These are phyloP conservation scores for Rhinolophus ferrumequinum DNA, from an alignment of 2,113 vertebrate genomes.

Conservation along the genomic window DNA sequence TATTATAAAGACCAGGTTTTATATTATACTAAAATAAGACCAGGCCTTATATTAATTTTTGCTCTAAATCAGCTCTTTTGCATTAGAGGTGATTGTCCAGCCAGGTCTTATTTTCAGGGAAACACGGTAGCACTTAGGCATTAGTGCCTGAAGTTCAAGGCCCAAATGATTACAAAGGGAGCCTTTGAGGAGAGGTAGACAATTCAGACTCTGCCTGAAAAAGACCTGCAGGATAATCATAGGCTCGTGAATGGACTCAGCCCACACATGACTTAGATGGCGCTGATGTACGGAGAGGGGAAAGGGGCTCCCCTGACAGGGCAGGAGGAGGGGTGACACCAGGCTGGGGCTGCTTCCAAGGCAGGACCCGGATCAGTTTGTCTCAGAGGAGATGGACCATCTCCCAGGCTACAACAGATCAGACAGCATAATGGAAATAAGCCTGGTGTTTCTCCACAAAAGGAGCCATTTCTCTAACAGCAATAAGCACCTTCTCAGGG, in stretches of 20 bases:
- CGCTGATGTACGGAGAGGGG: neutral
- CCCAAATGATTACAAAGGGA: neutral
- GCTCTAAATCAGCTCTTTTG: no score
- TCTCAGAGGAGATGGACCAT: neutral
- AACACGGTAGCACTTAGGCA: no score
- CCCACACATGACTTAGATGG: neutral
- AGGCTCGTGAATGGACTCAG: neutral
- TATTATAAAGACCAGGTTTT: no score
- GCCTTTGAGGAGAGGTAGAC: neutral
- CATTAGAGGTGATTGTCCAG: no score
- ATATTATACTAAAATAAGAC: no score
- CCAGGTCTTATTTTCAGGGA: no score
- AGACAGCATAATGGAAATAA: neutral
- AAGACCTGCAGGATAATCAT: neutral
- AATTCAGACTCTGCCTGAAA: neutral
- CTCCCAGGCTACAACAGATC: neutral
- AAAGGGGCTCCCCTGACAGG: neutral
- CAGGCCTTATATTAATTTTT: no score
- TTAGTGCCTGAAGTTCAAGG: neutral
- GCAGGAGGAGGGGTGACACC: neutral
- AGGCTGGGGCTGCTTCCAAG: neutral
- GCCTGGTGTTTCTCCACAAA: neutral
- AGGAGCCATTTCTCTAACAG: neutral
- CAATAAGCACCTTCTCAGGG: neutral
- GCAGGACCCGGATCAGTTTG: neutral